Percentiles rank a stretch among this genome's conserved stretches.
These are phyloP conservation scores for Leptogaster cylindrica DNA, from an alignment of 2,888 invertebrate species.

Conservation along the genomic window DNA sequence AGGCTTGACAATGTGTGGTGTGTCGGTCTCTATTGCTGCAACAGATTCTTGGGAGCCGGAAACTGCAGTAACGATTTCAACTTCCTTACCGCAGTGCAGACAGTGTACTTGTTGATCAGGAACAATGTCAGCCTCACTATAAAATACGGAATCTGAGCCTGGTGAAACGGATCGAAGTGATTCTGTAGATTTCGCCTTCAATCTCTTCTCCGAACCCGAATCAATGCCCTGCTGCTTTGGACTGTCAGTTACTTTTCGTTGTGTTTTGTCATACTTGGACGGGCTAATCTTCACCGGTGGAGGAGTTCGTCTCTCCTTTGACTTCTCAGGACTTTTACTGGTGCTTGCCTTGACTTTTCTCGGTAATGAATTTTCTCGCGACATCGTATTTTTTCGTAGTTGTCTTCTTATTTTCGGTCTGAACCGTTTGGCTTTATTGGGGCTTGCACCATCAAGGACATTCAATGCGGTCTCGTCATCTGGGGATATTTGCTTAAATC, in stretches of 20 bases:
- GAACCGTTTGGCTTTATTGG: slow-evolving; percentile 60
- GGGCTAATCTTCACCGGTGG: slow-evolving; percentile 60
- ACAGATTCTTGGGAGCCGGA: slow-evolving; percentile 60
- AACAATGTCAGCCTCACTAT: slow-evolving; percentile 73
- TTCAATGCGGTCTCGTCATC: slow-evolving; percentile 53
- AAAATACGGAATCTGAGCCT: slow-evolving; percentile 89
- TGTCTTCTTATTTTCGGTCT: slow-evolving; percentile 61
- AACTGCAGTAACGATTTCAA: slow-evolving; percentile 67
- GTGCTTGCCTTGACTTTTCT: slow-evolving; percentile 39
- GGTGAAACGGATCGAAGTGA: slow-evolving; percentile 88
- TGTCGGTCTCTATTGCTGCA: slow-evolving; percentile 63
- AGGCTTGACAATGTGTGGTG: slow-evolving; percentile 80
- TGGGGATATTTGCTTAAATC: slow-evolving; percentile 54
- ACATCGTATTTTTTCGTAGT: slow-evolving; percentile 53
- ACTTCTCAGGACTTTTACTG: slow-evolving; percentile 46
- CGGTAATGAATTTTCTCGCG: slow-evolving; percentile 56
- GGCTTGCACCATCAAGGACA: slow-evolving; percentile 56
- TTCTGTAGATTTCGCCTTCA: slow-evolving; percentile 85
- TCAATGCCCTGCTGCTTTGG: slow-evolving; percentile 50
- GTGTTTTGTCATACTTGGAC: slow-evolving; percentile 58
- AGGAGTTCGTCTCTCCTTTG: slow-evolving; percentile 1
- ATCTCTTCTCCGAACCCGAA: slow-evolving; percentile 62
- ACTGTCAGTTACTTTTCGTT: slow-evolving; percentile 48
- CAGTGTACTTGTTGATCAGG: slow-evolving; percentile 71
- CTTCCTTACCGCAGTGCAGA: slow-evolving; percentile 83